Base-by-base conservation (phyloP, 2,113 vertebrate genomes). In the Paedocypris sp. region DNA sequence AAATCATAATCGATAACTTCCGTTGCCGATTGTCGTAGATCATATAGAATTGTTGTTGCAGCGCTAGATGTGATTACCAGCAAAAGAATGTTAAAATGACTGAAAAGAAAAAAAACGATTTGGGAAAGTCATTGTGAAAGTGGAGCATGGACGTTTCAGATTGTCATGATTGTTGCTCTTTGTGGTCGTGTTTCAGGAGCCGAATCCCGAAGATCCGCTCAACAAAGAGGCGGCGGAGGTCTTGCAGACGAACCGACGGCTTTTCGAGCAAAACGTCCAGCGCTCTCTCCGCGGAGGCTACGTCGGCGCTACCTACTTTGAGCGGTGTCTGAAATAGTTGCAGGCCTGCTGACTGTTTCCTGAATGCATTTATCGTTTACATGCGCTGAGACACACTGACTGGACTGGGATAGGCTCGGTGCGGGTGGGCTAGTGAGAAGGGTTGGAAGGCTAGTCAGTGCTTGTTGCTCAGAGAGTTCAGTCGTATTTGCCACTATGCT, bases 161-260 rank as follows among this genome's bases (percentile, higher is more conserved):
- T 36, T 36, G 13, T 36, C 11, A 4, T 36, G 9, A 18, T 15
- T 31, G 43, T 46, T 36, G 11, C 15, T 4, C 4, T 12, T 6
- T 48, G 51, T 63, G 4, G 3, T 0, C 15, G 18, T 5, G 13
- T 6, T 13, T 4, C 68, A 94, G 92, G 91, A 93, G 83, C 91
- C 92, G 1, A 94, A 94, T 76, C 92, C 90, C 0, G 90, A 92
- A 75, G 91, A 93, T 32, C 92, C 92, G 0, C 68, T 94, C 77
- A 94, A 94, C 76, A 93, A 93, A 79, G 91, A 93, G 74, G 91
- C 92, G 0, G 92, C 92, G 0, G 92, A 94, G 59, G 92, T 93
- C 56, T 85, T 94, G 32, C 92, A 93, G 83, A 89, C 86, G 58
- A 94, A 94, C 86, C 86, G 90, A 64, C 85, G 90, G 68, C 87